Evolutionary conservation across 2,888 invertebrate genomes (phyloP).

Genomic region (Scelioninae gen. 1): DNA sequence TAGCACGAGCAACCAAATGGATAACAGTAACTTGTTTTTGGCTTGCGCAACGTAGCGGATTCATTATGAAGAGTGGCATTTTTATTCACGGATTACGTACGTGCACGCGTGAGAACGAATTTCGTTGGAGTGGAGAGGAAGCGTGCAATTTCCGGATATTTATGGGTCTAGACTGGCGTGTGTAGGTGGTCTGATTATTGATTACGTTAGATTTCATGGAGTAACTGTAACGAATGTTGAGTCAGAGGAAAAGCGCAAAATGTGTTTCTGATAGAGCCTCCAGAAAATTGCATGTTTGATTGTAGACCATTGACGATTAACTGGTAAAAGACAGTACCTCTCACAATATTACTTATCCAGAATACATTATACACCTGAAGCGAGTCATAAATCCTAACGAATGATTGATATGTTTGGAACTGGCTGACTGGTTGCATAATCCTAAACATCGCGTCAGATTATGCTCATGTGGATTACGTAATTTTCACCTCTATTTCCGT

Average conservation of each 20-base stretch:
- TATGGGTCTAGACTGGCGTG: constrained; percentile 43
- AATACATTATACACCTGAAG: constrained; percentile 1
- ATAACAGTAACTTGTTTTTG: constrained; percentile 25
- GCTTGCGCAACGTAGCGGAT: constrained; percentile 34
- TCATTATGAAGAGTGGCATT: constrained; percentile 47
- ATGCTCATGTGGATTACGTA: constrained; percentile 5
- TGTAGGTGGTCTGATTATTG: constrained; percentile 45
- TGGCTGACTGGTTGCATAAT: constrained; percentile 20
- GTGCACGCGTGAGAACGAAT: constrained; percentile 32
- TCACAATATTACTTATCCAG: constrained; percentile 22
- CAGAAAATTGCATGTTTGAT: constrained; percentile 18
- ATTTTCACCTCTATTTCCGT: constrained; percentile 20
- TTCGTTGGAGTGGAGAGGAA: constrained; percentile 16
- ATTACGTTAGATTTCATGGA: constrained; percentile 12
- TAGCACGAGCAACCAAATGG: constrained; percentile 22
- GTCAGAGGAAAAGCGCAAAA: background rate
- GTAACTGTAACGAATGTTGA: constrained; percentile 25
- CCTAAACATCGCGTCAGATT: constrained; percentile 12
- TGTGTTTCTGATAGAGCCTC: background rate
- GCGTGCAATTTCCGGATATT: constrained; percentile 23
- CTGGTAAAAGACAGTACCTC: constrained; percentile 12
- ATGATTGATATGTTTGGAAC: constrained; percentile 39
- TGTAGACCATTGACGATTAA: background rate
- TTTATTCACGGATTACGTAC: constrained; percentile 17
- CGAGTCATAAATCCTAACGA: constrained; percentile 19